A percentile compares a stretch with the other conserved stretches of the same genome.
These are phyloP conservation scores for Dendrocincla fuliginosa DNA, from an alignment of 2,797 vertebrate species.

Conservation along the genomic window DNA sequence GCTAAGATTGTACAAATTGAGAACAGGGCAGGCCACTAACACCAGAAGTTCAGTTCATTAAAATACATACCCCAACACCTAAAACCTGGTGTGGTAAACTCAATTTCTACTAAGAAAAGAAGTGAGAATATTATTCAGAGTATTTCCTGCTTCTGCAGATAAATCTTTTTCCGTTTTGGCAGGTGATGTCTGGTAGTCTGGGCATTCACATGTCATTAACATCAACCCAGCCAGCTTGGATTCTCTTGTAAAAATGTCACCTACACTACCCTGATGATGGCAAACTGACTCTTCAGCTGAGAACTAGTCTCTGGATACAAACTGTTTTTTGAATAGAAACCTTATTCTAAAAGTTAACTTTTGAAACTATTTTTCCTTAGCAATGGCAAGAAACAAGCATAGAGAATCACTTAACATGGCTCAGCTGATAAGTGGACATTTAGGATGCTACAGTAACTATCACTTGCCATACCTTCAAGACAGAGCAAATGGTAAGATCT, in stretches of 20 bases:
- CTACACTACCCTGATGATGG: not conserved
- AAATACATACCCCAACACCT: not conserved
- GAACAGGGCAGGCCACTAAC: not conserved
- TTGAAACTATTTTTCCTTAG: not conserved
- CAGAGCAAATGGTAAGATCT: not conserved
- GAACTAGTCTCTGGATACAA: not conserved
- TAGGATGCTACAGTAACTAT: not conserved
- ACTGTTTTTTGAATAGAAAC: not conserved
- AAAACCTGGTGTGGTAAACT: not conserved
- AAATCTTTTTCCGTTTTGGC: not conserved
- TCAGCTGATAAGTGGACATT: not conserved
- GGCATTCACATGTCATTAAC: not conserved
- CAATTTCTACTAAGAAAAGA: not conserved
- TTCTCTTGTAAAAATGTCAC: not conserved
- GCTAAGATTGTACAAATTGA: not conserved
- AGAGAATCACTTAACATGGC: not conserved
- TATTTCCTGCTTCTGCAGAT: not conserved
- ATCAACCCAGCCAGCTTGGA: not conserved
- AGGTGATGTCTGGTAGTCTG: not conserved
- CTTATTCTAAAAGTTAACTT: not conserved
- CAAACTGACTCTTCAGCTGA: not conserved
- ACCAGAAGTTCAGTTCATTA: not conserved
- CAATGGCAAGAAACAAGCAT: not conserved
- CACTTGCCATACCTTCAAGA: not conserved
- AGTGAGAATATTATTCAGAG: not conserved